Evolutionary conservation across 2,888 invertebrate species (phyloP), one percentile per base, ranked within the genome.

Genomic region (Subacronicta megacephala): DNA sequence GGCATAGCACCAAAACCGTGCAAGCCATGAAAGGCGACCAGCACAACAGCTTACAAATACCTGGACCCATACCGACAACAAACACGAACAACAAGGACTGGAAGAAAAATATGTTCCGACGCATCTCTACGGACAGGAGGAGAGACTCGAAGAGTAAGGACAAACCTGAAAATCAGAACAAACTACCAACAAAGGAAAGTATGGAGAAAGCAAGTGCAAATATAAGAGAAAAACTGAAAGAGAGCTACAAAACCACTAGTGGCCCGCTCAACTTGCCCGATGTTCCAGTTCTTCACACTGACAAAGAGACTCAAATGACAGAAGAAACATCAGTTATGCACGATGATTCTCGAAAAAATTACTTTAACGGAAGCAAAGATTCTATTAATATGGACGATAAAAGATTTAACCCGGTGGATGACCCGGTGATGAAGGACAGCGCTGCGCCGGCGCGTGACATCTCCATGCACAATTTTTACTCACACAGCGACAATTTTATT

Each of bases 11-110:
- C 23, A 59, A 46, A 57, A 7, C 13, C 57, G 6, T n/a, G 18
- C 52, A 36, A 7, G 15, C 13, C 7, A 20, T 16, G 6, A 46
- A 45, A n/a, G 58, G 56, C 16, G 60, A 62, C n/a, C 65, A 63
- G 0, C 61, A 75, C 47, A 72, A 75, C 29, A 72, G 55, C 33
- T 50, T 59, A 16, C 78, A 82, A 68, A 79, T 77, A 61, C 76
- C 79, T 0, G 77, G 72, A 0, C 79, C 78, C 1, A 50, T 76
- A n/a, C 70, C 75, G 13, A 38, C 40, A 16, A 44, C 37, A 10
- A 46, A 36, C 18, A 45, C 37, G 23, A 4, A 31, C 3, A 51
- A 35, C 2, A 53, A 50, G 15, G 41, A 42, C 9, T 50, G 41
- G 41, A 46, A 33, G 1, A 33, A 1, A 16, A 18, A 13, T 0